Base-by-base conservation (phyloP, 2,113 vertebrate species). In the Laterallus jamaicensis region DNA sequence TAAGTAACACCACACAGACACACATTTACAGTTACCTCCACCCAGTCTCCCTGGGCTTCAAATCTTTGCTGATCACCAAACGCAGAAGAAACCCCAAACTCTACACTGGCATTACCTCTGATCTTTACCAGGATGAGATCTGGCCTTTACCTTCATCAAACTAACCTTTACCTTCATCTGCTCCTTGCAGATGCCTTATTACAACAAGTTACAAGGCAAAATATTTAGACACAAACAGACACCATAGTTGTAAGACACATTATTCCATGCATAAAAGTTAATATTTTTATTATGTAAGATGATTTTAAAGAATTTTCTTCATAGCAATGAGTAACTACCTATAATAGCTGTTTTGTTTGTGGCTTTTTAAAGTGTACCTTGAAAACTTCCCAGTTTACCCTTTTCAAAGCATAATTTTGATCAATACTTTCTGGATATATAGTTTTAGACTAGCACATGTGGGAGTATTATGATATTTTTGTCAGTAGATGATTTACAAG, bases 41-140 rank as follows among this genome's bases (percentile, higher is more conserved):
- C 5, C 1, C 21, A 32, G 7, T 14, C 5, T 42, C 22, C 15
- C 7, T 54, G 40, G 40, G 40, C 10, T 12, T 5, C 4, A 74
- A 66, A 52, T 25, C 31, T 74, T 75, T 81, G 20, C 25, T 25
- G 35, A 15, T 29, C 47, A 40, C 9, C 32, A 81, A 66, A 76
- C 1, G 31, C 44, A 39, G 29, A 86, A 24, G 0, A 32, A 17
- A 59, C 2, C 12, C 12, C 25, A 67, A 25, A 32, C 2, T 31
- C 20, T 24, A 8, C 8, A 12, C 14, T 17, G 20, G 8, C 25
- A 77, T 11, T 10, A 0, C 0, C 0, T 40, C 22, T 10, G 35
- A 56, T 56, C 37, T 67, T 66, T 26, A 62, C 24, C 3, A 37
- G 11, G 32, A 67, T 1, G 8, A 81, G 64, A 50, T 55, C 25